Evolutionary conservation across 2,888 invertebrate species (phyloP), one percentile per base, ranked within the genome.

Genomic region (Lasioglossum vierecki): DNA sequence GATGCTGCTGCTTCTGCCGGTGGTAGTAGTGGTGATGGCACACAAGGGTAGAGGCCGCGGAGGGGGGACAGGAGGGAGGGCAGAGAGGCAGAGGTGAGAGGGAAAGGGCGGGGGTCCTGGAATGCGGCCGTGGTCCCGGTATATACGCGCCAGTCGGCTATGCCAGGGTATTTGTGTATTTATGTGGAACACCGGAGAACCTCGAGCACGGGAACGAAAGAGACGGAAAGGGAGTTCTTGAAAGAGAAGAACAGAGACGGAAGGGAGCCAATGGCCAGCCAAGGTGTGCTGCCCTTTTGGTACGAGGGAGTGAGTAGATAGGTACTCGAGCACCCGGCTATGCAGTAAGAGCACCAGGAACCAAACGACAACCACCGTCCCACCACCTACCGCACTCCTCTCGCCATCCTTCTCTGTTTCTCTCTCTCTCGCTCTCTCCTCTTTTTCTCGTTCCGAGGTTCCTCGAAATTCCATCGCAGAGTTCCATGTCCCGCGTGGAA

Each of bases 121-220:
- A 94, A 94, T 94, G 94, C 94, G 94, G 94, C 94, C 94, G 93
- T 93, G 93, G 93, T 92, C 93, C 93, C 91, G 91, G 91, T 92
- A 91, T 91, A 92, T 91, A 92, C 91, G 91, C 90, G 88, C 88
- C 84, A 76, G 88, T 91, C 90, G 89, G 88, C 92, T 91, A 92
- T 90, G 93, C 92, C 89, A 90, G 92, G 91, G 93, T 94, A 93
- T 94, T 93, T 94, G 93, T 93, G 94, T 94, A 93, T 94, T 94
- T 94, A 94, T 94, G 93, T 93, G 94, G 93, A 94, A 94, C 94
- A 93, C 92, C 91, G 91, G 92, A 91, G 91, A 91, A 90, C 88
- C 88, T 84, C 84, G 90, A 46, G 81, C 83, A 87, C 74, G 82
- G 78, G 79, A 82, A 87, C 80, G 86, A 86, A 73, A 76, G 76